Conservation (phyloP, 2,113 vertebrate genomes). For the Zosterops lateralis region DNA sequence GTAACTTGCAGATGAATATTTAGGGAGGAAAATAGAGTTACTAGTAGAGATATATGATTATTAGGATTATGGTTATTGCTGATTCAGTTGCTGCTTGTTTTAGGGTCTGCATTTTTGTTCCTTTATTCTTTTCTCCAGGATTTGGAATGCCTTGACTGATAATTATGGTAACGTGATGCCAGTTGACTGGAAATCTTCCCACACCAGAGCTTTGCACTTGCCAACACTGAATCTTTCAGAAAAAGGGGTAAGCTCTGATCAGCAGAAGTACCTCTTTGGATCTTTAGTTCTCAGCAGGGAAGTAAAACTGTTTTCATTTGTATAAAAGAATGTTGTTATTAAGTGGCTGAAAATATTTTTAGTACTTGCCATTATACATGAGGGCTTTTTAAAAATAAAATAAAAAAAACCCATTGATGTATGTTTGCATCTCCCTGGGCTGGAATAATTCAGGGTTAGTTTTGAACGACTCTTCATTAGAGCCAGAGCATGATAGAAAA, state of each 20-base stretch:
- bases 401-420: not conserved
- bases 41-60: not conserved
- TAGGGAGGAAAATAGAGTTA: not conserved
- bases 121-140: slow-evolving; percentile 73
- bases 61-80: not conserved
- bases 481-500: not conserved
- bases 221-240: slow-evolving; percentile 90
- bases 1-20: not conserved
- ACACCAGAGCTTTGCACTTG: slow-evolving; percentile 89
- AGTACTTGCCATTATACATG: not conserved
- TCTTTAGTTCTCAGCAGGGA: not conserved
- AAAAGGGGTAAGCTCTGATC: slow-evolving; percentile 79
- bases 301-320: not conserved
- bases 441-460: not conserved
- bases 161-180: slow-evolving; percentile 98
- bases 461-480: not conserved
- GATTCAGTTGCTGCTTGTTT: not conserved
- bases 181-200: slow-evolving; percentile 96
- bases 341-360: not conserved
- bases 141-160: slow-evolving; percentile 95
- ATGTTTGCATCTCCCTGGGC: not conserved
- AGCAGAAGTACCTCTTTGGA: not conserved
- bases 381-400: not conserved
- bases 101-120: not conserved
- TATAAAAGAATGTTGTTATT: not conserved